Evolutionary conservation across 2,888 invertebrate species (phyloP).

Genomic region (Drosophila conformis): DNA sequence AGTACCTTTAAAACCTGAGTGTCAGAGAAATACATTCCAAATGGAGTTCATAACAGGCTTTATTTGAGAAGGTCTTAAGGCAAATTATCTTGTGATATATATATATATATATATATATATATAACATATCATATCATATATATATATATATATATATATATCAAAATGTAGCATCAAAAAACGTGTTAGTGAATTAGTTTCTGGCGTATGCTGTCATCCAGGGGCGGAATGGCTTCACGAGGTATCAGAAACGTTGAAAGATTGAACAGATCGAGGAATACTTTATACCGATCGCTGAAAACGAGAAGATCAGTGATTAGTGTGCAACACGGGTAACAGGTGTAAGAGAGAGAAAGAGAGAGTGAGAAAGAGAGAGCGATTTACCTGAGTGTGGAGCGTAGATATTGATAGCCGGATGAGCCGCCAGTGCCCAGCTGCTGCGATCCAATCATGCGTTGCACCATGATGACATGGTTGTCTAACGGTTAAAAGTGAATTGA

Average conservation of each 20-base stretch:
- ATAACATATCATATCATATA: no score
- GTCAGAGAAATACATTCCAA: not conserved
- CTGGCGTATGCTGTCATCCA: slow-evolving; percentile 90
- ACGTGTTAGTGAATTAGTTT: slow-evolving; percentile 71
- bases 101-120: no score
- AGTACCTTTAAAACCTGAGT: not conserved
- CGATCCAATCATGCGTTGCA: slow-evolving; percentile 99
- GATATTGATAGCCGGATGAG: slow-evolving; percentile 98
- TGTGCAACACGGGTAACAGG: not conserved
- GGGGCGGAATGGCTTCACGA: slow-evolving; percentile 94
- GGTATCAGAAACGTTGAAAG: slow-evolving; percentile 98
- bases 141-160: not conserved
- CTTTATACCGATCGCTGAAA: slow-evolving; percentile 98
- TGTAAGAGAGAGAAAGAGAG: not conserved
- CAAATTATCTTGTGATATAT: not conserved
- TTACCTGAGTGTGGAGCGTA: slow-evolving; percentile 97
- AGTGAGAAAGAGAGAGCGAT: not conserved
- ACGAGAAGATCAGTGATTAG: slow-evolving; percentile 17
- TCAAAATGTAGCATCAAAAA: not conserved
- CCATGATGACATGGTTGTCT: slow-evolving; percentile 99
- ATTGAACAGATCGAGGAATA: slow-evolving; percentile 98
- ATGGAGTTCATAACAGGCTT: not conserved
- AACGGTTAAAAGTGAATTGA: slow-evolving; percentile 66
- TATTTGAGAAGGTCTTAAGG: not conserved
- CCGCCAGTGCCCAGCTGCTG: slow-evolving; percentile 98